Conservation (phyloP, 2,113 vertebrate genomes). For the Sciurus niger region DNA sequence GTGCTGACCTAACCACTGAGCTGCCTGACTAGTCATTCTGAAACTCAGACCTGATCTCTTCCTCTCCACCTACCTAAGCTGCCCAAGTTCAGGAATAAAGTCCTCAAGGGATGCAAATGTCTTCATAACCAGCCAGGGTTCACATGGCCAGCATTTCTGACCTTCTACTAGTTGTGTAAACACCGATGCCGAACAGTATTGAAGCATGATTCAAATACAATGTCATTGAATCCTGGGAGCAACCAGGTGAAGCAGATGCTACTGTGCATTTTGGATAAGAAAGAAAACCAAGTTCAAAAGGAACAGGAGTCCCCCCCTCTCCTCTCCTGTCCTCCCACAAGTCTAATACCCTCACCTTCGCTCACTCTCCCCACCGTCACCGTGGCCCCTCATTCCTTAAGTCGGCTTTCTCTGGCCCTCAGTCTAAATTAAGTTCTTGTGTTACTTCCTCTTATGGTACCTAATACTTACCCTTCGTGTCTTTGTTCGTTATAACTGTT, state of each 20-base stretch:
- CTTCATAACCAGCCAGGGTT: background rate
- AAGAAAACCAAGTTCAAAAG: background rate
- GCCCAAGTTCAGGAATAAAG: background rate
- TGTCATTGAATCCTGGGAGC: background rate
- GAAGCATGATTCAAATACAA: background rate
- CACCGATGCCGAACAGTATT: background rate
- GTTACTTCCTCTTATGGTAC: background rate
- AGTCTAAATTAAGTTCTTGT: background rate
- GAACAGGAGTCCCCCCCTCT: background rate
- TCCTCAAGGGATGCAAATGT: background rate
- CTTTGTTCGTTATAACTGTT: background rate
- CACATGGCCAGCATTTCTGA: background rate
- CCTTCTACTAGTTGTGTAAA: background rate
- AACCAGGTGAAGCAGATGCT: background rate
- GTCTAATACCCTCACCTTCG: background rate
- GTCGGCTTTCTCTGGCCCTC: background rate
- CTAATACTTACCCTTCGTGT: background rate
- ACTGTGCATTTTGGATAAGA: background rate
- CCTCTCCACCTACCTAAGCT: background rate
- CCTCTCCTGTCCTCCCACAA: background rate
- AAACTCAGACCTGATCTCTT: background rate
- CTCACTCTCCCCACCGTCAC: background rate
- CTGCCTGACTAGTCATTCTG: too few relatives aligned
- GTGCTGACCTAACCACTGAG: background rate
- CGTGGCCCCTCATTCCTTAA: background rate